These are phyloP conservation scores for Scelioninae gen. 1 DNA, from an alignment of 2,888 invertebrate genomes.

Conservation along the genomic window DNA sequence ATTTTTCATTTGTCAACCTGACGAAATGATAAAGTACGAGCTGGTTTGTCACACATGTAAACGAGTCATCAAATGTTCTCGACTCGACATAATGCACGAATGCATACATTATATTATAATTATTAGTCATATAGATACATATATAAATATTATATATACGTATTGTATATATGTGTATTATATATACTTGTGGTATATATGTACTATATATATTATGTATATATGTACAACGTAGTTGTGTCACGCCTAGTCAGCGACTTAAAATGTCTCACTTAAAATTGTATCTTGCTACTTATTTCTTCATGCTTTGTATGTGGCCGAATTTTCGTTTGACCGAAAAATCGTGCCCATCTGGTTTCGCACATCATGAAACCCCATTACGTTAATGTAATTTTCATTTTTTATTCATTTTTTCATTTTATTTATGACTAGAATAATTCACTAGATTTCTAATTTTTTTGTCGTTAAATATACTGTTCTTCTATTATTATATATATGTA, in stretches of 20 bases:
- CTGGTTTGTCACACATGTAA: too few relatives aligned
- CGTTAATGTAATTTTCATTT: constrained; percentile 69
- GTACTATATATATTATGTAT: constrained; percentile 79
- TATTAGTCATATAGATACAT: constrained; percentile 70
- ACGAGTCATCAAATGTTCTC: constrained; percentile 1
- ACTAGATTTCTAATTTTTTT: constrained; percentile 80
- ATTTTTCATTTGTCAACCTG: too few relatives aligned
- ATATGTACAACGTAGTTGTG: constrained; percentile 78
- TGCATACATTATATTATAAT: constrained; percentile 73
- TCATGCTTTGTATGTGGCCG: too few relatives aligned
- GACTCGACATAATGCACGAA: constrained; percentile 29
- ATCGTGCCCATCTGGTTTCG: constrained; percentile 13
- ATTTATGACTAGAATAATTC: constrained; percentile 82
- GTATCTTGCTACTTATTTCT: too few relatives aligned
- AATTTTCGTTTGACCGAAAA: too few relatives aligned
- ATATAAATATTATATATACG: constrained; percentile 71
- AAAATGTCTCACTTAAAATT: constrained; percentile 29
- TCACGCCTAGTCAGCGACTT: constrained; percentile 62
- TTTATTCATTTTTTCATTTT: constrained; percentile 35
- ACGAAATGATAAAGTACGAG: too few relatives aligned
- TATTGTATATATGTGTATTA: constrained; percentile 60
- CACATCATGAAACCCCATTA: constrained; percentile 67
- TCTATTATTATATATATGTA: constrained; percentile 77
- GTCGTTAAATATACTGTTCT: constrained; percentile 76
- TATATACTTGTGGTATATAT: constrained; percentile 62